Evolutionary conservation across 2,888 invertebrate species (phyloP).

Genomic region (Caenorhabditis zanzibari): DNA sequence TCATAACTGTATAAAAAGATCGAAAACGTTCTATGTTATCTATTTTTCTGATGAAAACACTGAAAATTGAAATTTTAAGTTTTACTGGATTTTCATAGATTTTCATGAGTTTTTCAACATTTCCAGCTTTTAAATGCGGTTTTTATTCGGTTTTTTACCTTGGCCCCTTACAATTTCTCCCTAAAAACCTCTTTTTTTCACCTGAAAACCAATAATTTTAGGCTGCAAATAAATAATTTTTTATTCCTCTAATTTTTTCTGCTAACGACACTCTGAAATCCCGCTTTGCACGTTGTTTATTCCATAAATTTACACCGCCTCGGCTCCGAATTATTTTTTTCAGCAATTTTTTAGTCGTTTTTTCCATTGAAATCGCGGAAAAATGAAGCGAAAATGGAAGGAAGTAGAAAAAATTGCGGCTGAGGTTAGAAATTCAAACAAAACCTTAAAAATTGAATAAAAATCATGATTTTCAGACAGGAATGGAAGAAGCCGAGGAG

Average conservation of each 20-base stretch:
- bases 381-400: slow-evolving; percentile 30
- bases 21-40: no score
- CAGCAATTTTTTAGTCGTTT: slow-evolving; percentile 1
- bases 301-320: background rate
- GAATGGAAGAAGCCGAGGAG: slow-evolving; percentile 1
- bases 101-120: no score
- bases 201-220: background rate
- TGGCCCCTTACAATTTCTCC: no score
- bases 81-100: no score
- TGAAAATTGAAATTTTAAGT: no score
- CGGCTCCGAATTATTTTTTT: background rate
- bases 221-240: background rate
- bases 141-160: no score
- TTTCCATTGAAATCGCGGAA: no score
- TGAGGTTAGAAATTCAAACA: background rate
- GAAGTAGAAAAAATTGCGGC: slow-evolving; percentile 3
- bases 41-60: no score
- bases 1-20: no score
- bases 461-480: slow-evolving; percentile 12
- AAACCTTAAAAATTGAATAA: background rate
- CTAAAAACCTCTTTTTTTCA: background rate
- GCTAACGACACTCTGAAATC: background rate
- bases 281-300: background rate
- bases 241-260: background rate
- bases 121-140: no score